Conservation (phyloP, 2,888 invertebrate species). For the Unio pictorum region DNA sequence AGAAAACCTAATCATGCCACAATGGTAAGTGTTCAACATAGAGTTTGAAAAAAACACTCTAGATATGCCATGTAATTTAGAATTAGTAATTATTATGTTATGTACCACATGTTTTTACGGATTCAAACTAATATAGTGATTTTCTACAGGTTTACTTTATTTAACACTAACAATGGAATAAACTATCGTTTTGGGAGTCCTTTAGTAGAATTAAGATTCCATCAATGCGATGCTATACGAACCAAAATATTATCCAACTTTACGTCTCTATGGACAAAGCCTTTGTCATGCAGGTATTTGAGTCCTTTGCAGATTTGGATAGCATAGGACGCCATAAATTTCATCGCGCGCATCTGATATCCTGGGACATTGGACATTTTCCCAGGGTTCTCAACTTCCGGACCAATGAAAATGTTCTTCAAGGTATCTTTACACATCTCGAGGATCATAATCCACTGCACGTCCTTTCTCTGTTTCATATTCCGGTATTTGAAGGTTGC, state of each 20-base stretch:
- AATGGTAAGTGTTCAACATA: too few species aligned
- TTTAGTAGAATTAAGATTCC: too few species aligned
- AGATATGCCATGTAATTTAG: too few species aligned
- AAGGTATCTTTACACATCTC: slow-evolving; percentile 59
- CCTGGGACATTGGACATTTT: slow-evolving; percentile 10
- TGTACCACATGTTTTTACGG: too few species aligned
- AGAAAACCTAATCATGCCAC: too few species aligned
- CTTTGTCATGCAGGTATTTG: slow-evolving; percentile 55
- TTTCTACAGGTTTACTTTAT: too few species aligned
- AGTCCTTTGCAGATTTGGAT: slow-evolving; percentile 52
- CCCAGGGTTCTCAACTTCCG: slow-evolving; percentile 34
- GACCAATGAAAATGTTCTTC: slow-evolving; percentile 37
- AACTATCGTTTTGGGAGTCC: too few species aligned
- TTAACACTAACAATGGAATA: too few species aligned
- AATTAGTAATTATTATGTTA: too few species aligned
- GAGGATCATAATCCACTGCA: slow-evolving; percentile 60
- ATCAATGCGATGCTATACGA: slow-evolving; percentile 10
- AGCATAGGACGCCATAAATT: slow-evolving; percentile 42
- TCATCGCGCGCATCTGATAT: slow-evolving; percentile 35
- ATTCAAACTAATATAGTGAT: too few species aligned
- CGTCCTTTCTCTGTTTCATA: slow-evolving; percentile 28
- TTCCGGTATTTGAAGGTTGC: slow-evolving; percentile 38
- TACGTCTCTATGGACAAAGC: slow-evolving; percentile 61
- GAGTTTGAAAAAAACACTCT: too few species aligned
- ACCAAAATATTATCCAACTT: slow-evolving; percentile 66